A percentile compares a stretch with the other conserved stretches of the same genome.
Evolutionary conservation across 1,140 invertebrate genomes (phyloP).

Genomic region (Hyphantria cunea): DNA sequence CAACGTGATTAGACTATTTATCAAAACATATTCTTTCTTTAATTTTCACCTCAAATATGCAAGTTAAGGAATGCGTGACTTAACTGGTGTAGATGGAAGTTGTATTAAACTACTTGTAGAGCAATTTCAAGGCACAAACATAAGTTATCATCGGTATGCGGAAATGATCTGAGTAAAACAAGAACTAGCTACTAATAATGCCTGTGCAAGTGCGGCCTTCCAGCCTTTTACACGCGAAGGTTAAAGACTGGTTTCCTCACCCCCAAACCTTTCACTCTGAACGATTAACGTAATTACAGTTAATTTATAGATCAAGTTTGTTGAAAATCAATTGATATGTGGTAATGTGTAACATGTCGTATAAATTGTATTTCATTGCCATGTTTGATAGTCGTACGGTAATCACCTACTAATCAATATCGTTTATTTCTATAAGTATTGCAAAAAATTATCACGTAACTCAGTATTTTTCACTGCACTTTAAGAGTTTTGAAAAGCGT

Average conservation of each 20-base stretch:
- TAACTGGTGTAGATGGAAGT: no score
- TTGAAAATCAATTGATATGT: not conserved
- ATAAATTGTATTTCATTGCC: not conserved
- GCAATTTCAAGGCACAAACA: constrained; percentile 6
- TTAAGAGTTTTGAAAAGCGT: no score
- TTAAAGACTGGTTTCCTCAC: constrained; percentile 6
- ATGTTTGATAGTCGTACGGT: no score
- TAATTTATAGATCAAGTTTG: constrained; percentile 1
- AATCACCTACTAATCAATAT: no score
- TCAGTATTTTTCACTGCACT: no score
- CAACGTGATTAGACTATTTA: no score
- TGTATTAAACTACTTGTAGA: not conserved
- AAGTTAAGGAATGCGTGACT: no score
- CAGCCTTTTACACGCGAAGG: constrained; percentile 7
- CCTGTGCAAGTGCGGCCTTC: not conserved
- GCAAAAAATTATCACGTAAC: no score
- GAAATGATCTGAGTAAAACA: not conserved
- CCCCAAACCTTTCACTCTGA: constrained; percentile 23
- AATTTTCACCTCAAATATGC: no score
- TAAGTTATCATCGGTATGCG: constrained; percentile 6
- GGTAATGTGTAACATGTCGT: not conserved
- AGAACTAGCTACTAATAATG: constrained; percentile 12
- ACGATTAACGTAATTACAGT: constrained; percentile 6
- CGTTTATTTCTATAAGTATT: no score
- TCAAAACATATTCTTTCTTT: no score